Conservation (phyloP, 2,888 invertebrate genomes). For the Cepaea hortensis region DNA sequence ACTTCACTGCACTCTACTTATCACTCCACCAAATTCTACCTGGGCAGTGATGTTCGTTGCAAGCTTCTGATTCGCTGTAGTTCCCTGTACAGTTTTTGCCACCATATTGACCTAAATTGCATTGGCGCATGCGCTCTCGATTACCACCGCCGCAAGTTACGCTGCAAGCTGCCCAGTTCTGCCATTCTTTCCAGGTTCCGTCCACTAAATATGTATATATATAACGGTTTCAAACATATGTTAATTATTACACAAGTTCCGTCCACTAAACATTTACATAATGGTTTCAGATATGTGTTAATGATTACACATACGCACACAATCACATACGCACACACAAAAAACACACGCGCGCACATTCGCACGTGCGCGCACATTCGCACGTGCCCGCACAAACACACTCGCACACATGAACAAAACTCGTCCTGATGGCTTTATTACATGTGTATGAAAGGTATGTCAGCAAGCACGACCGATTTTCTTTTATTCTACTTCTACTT, state of each 20-base stretch:
- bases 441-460: too few relatives aligned
- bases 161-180: constrained; percentile 44
- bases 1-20: too few relatives aligned
- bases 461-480: too few relatives aligned
- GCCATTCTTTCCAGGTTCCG: constrained; percentile 49
- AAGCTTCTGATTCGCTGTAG: constrained; percentile 30
- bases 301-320: too few relatives aligned
- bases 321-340: too few relatives aligned
- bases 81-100: constrained; percentile 47
- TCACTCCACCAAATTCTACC: constrained; percentile 20
- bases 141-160: constrained; percentile 46
- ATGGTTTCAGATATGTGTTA: too few relatives aligned
- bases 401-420: too few relatives aligned
- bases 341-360: too few relatives aligned
- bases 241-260: constrained; percentile 7
- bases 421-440: too few relatives aligned
- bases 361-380: too few relatives aligned
- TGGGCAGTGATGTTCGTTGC: constrained; percentile 45
- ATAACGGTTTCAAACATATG: neutral
- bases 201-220: constrained; percentile 38
- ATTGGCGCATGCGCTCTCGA: constrained; percentile 43
- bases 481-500: too few relatives aligned
- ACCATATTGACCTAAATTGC: constrained; percentile 45
- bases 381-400: too few relatives aligned
- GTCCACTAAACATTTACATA: constrained; percentile 37